phyloP scores from a whole-genome alignment of 2,888 invertebrate genomes.

The Vandiemenella viatica region DNA sequence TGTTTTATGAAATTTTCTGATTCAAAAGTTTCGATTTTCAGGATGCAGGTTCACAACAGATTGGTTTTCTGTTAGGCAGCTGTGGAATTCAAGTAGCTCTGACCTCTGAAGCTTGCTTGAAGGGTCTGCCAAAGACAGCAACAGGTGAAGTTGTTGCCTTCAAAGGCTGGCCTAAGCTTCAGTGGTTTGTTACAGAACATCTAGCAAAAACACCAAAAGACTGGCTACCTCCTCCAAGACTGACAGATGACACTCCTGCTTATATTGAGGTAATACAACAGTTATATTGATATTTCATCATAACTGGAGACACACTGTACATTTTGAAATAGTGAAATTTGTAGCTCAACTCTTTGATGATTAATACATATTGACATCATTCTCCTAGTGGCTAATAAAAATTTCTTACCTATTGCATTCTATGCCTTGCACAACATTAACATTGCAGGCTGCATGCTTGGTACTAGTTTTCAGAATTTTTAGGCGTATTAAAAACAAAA shows the following conservation, averaged over 20 bases:
- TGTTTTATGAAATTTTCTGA: not conserved
- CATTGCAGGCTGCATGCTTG: too few species aligned
- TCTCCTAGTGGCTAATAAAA: too few species aligned
- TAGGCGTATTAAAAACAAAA: too few species aligned
- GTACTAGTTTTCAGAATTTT: too few species aligned
- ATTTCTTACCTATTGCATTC: too few species aligned
- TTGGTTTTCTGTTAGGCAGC: conserved; percentile 92
- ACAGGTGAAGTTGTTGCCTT: conserved; percentile 75
- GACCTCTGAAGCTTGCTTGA: conserved; percentile 95
- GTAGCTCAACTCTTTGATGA: too few species aligned
- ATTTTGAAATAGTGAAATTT: too few species aligned
- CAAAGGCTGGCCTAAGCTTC: conserved; percentile 92
- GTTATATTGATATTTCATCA: too few species aligned
- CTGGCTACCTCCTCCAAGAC: conserved; percentile 84
- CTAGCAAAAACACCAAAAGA: conserved; percentile 89
- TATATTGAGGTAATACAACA: conserved; percentile 61
- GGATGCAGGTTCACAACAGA: conserved; percentile 94
- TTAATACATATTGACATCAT: too few species aligned
- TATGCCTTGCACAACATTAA: too few species aligned
- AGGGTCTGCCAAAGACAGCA: conserved; percentile 71
- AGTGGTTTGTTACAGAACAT: conserved; percentile 97
- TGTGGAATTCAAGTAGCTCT: conserved; percentile 91
- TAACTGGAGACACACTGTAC: too few species aligned
- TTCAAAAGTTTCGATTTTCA: conserved; percentile 20
- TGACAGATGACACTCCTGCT: conserved; percentile 86